A percentile compares a stretch with the other conserved stretches of the same genome.
Conservation (phyloP, 2,797 vertebrate genomes). For the Bradypodion ventrale region DNA sequence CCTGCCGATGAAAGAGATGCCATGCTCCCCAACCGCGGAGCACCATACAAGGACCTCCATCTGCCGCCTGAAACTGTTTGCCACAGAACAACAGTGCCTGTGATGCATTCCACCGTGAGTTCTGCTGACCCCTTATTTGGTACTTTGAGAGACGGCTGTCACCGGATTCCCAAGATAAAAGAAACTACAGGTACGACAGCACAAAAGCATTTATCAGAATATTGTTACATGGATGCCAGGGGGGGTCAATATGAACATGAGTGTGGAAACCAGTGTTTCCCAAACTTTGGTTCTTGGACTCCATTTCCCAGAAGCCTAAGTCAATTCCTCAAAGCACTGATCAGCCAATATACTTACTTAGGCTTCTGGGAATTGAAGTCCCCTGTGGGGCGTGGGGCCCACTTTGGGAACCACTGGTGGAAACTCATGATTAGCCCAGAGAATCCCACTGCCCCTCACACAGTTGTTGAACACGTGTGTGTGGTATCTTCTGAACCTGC, state of each 20-base stretch:
- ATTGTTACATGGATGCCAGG: slow-evolving; percentile 2
- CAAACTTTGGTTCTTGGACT: no score
- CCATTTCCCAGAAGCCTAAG: no score
- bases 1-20: slow-evolving; percentile 85
- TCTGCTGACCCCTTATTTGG: slow-evolving; percentile 84
- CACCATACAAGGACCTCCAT: slow-evolving; percentile 85
- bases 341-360: no score
- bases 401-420: no score
- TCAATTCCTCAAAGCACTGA: no score
- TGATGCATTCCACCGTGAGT: slow-evolving; percentile 86
- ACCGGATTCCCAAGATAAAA: slow-evolving; percentile 96
- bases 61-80: slow-evolving; percentile 85
- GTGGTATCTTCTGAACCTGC: background rate
- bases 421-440: background rate
- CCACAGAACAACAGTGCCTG: slow-evolving; percentile 88
- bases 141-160: slow-evolving; percentile 86
- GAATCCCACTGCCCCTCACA: background rate
- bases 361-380: no score
- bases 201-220: slow-evolving; percentile 61
- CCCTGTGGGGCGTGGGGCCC: no score
- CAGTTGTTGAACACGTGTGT: background rate
- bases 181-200: slow-evolving; percentile 99
- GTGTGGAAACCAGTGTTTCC: background rate
- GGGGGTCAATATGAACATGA: no score
- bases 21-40: slow-evolving; percentile 78